A percentile compares a stretch with the other conserved stretches of the same genome.
These are phyloP conservation scores for Craseonycteris thonglongyai DNA, from an alignment of 2,113 vertebrate genomes.

Conservation along the genomic window DNA sequence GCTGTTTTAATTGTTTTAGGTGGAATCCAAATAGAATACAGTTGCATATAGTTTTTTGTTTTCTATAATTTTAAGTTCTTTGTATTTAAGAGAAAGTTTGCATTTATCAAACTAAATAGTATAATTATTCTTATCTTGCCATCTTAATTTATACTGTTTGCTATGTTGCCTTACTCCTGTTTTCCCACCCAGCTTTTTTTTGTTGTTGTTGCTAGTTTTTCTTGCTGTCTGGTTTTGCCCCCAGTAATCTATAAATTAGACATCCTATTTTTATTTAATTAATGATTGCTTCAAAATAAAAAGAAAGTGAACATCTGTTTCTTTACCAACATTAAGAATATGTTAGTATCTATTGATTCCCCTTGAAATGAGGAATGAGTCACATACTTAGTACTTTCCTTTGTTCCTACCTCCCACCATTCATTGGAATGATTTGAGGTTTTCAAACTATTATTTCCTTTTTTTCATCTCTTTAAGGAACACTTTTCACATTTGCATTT, in stretches of 20 bases:
- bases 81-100: conserved; percentile 4
- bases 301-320: neutral
- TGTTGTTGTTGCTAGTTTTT: neutral
- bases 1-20: neutral
- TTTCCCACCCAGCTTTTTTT: neutral
- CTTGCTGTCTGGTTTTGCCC: neutral
- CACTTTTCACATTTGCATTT: neutral
- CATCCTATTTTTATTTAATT: conserved; percentile 44
- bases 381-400: neutral
- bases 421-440: neutral
- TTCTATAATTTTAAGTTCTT: neutral
- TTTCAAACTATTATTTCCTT: neutral
- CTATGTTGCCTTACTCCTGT: neutral
- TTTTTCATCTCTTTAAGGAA: neutral
- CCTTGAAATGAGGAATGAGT: neutral
- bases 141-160: neutral
- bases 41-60: neutral
- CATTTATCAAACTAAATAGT: neutral
- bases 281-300: conserved; percentile 28
- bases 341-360: neutral
- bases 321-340: neutral
- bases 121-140: neutral
- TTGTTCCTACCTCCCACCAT: neutral
- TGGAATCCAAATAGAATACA: neutral
- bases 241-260: conserved; percentile 21